Percentiles rank a stretch among this genome's conserved stretches.
These are phyloP conservation scores for Julus scanicus DNA, from an alignment of 2,888 invertebrate genomes.

Conservation along the genomic window DNA sequence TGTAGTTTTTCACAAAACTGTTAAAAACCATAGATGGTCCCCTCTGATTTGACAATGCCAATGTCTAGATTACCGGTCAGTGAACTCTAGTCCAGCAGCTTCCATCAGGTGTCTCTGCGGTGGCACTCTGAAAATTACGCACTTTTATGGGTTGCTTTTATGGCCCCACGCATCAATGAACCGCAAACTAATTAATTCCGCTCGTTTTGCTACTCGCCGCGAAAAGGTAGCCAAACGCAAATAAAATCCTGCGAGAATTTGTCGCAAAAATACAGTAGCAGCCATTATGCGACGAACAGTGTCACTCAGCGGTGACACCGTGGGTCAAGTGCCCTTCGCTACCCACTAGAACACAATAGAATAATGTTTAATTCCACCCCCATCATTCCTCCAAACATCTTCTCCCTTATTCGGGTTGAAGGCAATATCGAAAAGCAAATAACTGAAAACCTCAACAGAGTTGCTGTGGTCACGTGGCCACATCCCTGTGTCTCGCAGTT, in stretches of 20 bases:
- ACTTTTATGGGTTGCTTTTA: not conserved
- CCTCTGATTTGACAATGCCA: not conserved
- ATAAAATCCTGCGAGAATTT: not conserved
- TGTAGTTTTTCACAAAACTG: too few species aligned
- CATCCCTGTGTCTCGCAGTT: not conserved
- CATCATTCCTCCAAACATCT: not conserved
- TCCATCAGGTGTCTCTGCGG: not conserved
- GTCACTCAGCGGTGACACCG: not conserved
- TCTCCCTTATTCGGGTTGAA: not conserved
- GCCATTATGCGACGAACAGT: not conserved
- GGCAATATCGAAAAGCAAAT: not conserved
- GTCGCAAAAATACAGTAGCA: not conserved
- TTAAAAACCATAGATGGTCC: not conserved
- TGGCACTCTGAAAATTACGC: not conserved
- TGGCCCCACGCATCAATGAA: not conserved
- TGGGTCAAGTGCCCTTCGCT: not conserved
- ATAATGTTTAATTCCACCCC: not conserved
- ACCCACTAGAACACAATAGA: not conserved
- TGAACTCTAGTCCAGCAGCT: not conserved
- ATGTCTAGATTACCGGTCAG: not conserved
- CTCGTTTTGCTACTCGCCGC: not conserved
- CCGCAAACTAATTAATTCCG: slow-evolving; percentile 43
- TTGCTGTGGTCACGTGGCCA: not conserved
- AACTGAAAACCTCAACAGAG: not conserved
- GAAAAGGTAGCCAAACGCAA: not conserved